A percentile compares a stretch with the other conserved stretches of the same genome.
Conservation (phyloP, 2,797 vertebrate species). For the Epinephelus awoara region DNA sequence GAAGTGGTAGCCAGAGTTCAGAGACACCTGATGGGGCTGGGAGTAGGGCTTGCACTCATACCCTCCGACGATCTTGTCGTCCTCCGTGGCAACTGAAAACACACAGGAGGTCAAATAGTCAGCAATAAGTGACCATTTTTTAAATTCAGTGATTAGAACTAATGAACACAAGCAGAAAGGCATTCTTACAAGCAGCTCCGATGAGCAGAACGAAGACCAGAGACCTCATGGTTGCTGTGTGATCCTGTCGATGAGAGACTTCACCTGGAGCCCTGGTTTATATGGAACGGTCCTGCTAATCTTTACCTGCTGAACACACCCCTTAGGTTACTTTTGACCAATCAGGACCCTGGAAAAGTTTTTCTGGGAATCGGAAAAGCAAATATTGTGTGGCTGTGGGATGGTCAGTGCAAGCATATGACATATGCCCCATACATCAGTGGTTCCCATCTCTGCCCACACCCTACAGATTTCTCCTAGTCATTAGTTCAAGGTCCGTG, state of each 20-base stretch:
- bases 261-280: slow-evolving; percentile 1
- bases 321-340: slow-evolving; percentile 16
- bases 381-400: background rate
- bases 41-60: slow-evolving; percentile 66
- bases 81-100: slow-evolving; percentile 59
- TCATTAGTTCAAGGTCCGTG: too few relatives aligned
- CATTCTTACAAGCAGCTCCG: slow-evolving; percentile 75
- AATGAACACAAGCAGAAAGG: background rate
- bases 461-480: too few relatives aligned
- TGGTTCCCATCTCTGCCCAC: too few relatives aligned
- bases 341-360: slow-evolving; percentile 2
- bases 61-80: slow-evolving; percentile 79
- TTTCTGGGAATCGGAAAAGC: background rate
- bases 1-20: slow-evolving; percentile 72
- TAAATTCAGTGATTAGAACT: background rate
- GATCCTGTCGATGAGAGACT: slow-evolving; percentile 44
- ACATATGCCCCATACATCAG: background rate
- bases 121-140: background rate
- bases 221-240: slow-evolving; percentile 70
- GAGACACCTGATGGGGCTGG: slow-evolving; percentile 74
- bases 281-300: background rate
- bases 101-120: background rate
- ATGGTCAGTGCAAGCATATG: background rate
- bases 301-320: slow-evolving; percentile 12
- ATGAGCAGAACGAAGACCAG: slow-evolving; percentile 83